These are phyloP conservation scores for Promerops cafer DNA, from an alignment of 2,113 vertebrate genomes.

Conservation along the genomic window DNA sequence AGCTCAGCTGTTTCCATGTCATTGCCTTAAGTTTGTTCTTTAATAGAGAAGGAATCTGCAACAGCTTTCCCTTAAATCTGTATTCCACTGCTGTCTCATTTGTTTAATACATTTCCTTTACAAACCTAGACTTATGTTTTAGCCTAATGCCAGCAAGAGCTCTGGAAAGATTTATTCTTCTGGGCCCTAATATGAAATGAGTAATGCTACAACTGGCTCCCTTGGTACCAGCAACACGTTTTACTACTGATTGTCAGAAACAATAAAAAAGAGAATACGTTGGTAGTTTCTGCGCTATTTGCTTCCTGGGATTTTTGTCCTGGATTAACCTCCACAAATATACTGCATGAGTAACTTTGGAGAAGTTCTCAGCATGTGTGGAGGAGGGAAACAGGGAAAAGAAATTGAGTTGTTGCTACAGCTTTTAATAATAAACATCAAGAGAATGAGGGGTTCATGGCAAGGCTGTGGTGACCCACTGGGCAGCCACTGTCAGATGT, in stretches of 20 bases:
- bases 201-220: slow-evolving; percentile 51
- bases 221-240: slow-evolving; percentile 49
- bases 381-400: not conserved
- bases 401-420: not conserved
- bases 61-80: not conserved
- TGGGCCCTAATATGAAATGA: slow-evolving; percentile 56
- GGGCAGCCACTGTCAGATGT: not conserved
- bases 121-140: slow-evolving; percentile 50
- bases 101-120: slow-evolving; percentile 49
- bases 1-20: not conserved
- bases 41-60: not conserved
- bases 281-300: slow-evolving; percentile 22
- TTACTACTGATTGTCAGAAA: slow-evolving; percentile 66
- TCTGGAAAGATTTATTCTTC: slow-evolving; percentile 55
- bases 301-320: slow-evolving; percentile 53
- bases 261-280: slow-evolving; percentile 50
- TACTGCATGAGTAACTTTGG: slow-evolving; percentile 30
- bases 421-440: not conserved
- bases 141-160: slow-evolving; percentile 47
- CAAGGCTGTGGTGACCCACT: not conserved
- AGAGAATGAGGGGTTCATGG: not conserved
- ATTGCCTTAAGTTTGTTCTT: not conserved
- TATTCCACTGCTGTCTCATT: not conserved
- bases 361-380: not conserved
- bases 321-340: slow-evolving; percentile 55